phyloP scores from a whole-genome alignment of 2,797 vertebrate species.

The Spinus olivaceus region DNA sequence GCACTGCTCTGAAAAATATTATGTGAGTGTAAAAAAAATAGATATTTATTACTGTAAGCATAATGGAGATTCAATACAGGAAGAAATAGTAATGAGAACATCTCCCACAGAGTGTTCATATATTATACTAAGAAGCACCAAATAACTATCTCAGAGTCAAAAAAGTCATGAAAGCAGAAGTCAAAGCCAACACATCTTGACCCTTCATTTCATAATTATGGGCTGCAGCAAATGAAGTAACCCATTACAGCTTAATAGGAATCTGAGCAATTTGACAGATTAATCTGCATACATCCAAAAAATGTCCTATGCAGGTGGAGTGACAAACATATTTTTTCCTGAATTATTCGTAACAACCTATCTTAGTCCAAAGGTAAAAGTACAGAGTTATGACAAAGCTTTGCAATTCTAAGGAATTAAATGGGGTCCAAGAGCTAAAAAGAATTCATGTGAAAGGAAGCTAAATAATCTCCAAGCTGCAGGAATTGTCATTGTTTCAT shows the following conservation, averaged over 20 bases:
- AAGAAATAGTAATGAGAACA: background rate
- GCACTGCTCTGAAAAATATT: background rate
- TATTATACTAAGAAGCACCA: background rate
- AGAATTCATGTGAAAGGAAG: background rate
- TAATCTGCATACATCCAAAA: constrained; percentile 20
- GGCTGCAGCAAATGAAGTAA: background rate
- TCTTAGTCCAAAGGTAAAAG: background rate
- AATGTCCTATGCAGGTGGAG: background rate
- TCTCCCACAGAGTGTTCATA: background rate
- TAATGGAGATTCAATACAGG: background rate
- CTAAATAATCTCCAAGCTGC: background rate
- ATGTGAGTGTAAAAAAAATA: background rate
- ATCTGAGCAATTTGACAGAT: background rate
- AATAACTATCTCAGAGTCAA: background rate
- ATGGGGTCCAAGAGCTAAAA: background rate
- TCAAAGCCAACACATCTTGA: background rate
- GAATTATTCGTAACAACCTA: background rate
- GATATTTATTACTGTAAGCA: background rate
- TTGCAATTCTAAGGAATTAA: background rate
- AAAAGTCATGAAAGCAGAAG: background rate
- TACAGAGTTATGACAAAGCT: background rate
- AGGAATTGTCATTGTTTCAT: background rate
- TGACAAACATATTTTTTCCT: background rate
- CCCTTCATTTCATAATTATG: background rate
- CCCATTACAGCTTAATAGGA: background rate